Evolutionary conservation across 2,888 invertebrate genomes (phyloP).

Genomic region (Agrotis puta): DNA sequence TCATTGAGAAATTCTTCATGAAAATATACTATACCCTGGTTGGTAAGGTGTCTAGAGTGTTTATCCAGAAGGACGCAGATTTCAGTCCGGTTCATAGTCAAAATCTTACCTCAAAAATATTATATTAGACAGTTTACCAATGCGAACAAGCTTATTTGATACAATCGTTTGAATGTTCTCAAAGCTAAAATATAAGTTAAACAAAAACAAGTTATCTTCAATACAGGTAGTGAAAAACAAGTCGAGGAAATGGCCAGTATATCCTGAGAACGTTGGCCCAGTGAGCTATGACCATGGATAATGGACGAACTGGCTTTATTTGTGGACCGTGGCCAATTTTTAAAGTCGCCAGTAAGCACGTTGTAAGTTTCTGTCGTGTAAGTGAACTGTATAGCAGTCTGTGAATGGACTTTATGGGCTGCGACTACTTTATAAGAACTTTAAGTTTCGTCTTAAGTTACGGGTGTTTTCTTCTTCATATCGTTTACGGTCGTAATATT

Average conservation of each 20-base stretch:
- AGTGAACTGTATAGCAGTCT: background rate
- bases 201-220: slow-evolving; percentile 12
- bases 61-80: no score
- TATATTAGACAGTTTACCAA: background rate
- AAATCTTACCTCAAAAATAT: no score
- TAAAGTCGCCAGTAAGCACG: slow-evolving; percentile 32
- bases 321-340: slow-evolving; percentile 52
- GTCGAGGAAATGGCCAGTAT: slow-evolving; percentile 57
- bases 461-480: no score
- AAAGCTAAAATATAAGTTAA: background rate
- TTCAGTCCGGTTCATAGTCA: no score
- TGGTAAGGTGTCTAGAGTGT: no score
- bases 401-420: slow-evolving; percentile 15
- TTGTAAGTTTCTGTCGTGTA: slow-evolving; percentile 17
- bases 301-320: slow-evolving; percentile 41
- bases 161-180: background rate
- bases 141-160: background rate
- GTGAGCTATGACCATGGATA: slow-evolving; percentile 44
- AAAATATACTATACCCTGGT: no score
- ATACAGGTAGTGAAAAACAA: slow-evolving; percentile 56
- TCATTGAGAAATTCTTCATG: no score
- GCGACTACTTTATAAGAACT: background rate
- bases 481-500: no score
- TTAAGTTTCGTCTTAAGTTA: no score
- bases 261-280: slow-evolving; percentile 34